These are phyloP conservation scores for Apotomis capreana DNA, from an alignment of 2,888 invertebrate species.

Conservation along the genomic window DNA sequence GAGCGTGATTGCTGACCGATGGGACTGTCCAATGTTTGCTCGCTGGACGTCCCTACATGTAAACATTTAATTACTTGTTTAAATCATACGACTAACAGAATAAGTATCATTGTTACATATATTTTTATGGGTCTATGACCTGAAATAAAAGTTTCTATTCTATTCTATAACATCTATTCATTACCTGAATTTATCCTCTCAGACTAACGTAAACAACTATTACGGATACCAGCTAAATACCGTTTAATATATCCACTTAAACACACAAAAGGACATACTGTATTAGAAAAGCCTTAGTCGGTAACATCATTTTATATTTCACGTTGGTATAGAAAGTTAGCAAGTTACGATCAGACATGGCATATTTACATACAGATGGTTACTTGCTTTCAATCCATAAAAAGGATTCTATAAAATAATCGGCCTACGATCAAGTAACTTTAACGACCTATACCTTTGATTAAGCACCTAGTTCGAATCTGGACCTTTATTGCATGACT, in stretches of 20 bases:
- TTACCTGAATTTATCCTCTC: neutral
- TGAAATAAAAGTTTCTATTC: too few species aligned
- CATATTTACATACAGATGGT: conserved; percentile 35
- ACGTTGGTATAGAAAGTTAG: conserved; percentile 10
- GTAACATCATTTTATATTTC: neutral
- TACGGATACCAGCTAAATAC: neutral
- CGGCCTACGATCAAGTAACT: conserved; percentile 25
- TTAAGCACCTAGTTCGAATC: neutral
- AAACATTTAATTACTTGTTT: too few species aligned
- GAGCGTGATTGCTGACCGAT: too few species aligned
- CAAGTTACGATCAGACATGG: conserved; percentile 23
- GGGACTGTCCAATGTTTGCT: too few species aligned
- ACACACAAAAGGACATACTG: neutral
- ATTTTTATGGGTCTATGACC: too few species aligned
- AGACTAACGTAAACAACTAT: neutral
- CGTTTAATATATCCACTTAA: neutral
- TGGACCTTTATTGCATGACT: neutral
- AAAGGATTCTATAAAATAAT: conserved; percentile 28
- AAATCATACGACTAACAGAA: too few species aligned
- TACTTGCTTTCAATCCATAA: conserved; percentile 18
- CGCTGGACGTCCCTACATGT: too few species aligned
- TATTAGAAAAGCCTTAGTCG: neutral
- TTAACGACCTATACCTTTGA: neutral
- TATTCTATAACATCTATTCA: neutral
- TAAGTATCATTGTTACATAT: too few species aligned